These are phyloP conservation scores for Tolypeutes matacus DNA, from an alignment of 2,797 vertebrate genomes.

Conservation along the genomic window DNA sequence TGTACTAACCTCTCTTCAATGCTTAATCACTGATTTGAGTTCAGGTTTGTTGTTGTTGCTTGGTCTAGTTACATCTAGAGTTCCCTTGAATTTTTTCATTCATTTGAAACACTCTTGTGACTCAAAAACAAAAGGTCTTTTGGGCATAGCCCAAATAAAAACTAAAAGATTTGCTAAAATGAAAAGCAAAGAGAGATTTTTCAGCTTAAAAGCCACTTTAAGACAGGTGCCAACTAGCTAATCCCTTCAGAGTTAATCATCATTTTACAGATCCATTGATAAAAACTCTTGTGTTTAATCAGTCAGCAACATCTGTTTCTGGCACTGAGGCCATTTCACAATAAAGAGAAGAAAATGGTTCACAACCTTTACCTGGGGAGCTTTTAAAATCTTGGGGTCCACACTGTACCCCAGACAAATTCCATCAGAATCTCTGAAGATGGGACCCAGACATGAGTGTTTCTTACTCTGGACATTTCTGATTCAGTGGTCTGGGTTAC, in stretches of 20 bases:
- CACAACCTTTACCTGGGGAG: background rate
- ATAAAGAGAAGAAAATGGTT: conserved; percentile 9
- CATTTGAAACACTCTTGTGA: conserved; percentile 73
- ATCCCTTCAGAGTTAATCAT: conserved; percentile 75
- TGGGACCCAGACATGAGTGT: background rate
- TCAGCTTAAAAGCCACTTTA: conserved; percentile 79
- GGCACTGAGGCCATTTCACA: conserved; percentile 70
- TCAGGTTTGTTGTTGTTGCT: background rate
- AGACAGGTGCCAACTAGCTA: conserved; percentile 72
- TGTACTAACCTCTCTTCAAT: conserved; percentile 22
- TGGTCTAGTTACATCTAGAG: conserved; percentile 64
- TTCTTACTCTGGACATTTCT: background rate
- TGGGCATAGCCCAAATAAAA: conserved; percentile 71
- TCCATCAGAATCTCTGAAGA: too few relatives aligned
- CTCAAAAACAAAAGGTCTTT: conserved; percentile 77
- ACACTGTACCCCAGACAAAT: background rate
- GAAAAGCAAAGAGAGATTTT: conserved; percentile 79
- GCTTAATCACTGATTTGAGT: conserved; percentile 60
- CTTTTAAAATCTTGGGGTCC: background rate
- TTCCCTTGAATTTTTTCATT: conserved; percentile 66
- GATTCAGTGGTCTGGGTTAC: background rate
- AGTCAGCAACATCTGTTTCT: conserved; percentile 77
- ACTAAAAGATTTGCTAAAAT: conserved; percentile 75
- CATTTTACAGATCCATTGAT: conserved; percentile 72
- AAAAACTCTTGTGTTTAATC: conserved; percentile 68